A percentile compares a stretch with the other conserved stretches of the same genome.
Evolutionary conservation across 2,113 vertebrate species (phyloP).

Genomic region (Rhea americana): DNA sequence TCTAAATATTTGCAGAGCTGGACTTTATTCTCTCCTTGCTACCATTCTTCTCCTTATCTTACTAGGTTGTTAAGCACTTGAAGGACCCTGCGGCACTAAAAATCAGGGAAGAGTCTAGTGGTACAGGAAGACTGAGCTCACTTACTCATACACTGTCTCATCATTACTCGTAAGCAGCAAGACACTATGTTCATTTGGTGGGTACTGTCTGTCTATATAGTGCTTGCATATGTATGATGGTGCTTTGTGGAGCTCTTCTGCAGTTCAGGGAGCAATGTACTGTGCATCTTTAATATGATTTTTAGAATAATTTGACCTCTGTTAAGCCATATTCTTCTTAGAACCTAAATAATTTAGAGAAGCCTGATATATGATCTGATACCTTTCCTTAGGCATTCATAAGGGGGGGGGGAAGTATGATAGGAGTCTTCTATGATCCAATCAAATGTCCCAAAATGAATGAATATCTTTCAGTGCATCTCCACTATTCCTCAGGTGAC

Average conservation of each 20-base stretch:
- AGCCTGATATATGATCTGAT: neutral
- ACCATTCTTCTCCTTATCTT: constrained; percentile 4
- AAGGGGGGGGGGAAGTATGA: neutral
- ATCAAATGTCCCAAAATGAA: neutral
- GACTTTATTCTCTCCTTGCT: neutral
- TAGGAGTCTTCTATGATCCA: neutral
- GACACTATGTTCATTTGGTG: neutral
- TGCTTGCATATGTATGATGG: accelerated
- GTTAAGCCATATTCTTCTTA: neutral
- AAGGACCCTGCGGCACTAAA: neutral
- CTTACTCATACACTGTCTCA: neutral
- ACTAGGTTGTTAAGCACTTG: neutral
- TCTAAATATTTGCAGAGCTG: neutral
- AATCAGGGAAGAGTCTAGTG: neutral
- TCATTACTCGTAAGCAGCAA: neutral
- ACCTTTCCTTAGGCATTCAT: neutral
- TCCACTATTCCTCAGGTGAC: neutral
- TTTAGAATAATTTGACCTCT: neutral
- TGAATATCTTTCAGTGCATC: neutral
- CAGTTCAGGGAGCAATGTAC: neutral
- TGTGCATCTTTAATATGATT: neutral
- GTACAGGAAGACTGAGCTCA: neutral
- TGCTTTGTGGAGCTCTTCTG: neutral
- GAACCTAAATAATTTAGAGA: neutral
- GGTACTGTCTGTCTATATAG: neutral